Conservation (phyloP, 2,113 vertebrate genomes). For the Noctilio leporinus region DNA sequence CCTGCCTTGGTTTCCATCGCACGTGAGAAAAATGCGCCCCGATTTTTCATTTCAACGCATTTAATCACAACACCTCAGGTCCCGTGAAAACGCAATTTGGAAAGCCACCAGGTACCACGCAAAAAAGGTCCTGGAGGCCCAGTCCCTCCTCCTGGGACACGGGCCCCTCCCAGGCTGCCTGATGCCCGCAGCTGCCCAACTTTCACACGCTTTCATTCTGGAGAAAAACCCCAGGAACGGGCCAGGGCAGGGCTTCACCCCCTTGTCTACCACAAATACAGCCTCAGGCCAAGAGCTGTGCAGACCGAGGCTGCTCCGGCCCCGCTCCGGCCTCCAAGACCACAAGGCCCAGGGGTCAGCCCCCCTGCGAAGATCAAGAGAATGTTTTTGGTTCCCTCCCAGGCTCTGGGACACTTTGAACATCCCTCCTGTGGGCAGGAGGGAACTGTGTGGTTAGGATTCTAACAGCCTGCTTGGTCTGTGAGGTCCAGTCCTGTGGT, state of each 20-base stretch:
- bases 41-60: not conserved
- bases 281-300: not conserved
- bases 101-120: not conserved
- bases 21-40: accelerated
- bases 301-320: not conserved
- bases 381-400: not conserved
- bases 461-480: not conserved
- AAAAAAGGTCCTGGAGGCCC: too few species aligned
- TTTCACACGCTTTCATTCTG: not conserved
- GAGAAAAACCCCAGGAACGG: not conserved
- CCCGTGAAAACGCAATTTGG: accelerated
- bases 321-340: not conserved
- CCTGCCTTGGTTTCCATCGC: not conserved
- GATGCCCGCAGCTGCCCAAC: accelerated
- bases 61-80: not conserved
- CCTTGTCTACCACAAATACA: accelerated
- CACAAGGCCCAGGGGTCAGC: not conserved
- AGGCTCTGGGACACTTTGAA: not conserved
- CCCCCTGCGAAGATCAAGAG: not conserved
- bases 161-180: not conserved
- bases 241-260: not conserved
- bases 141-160: accelerated
- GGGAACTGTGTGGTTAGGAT: not conserved
- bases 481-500: not conserved
- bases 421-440: not conserved